phyloP scores from a whole-genome alignment of 2,113 vertebrate genomes.

The Steatornis caripensis region DNA sequence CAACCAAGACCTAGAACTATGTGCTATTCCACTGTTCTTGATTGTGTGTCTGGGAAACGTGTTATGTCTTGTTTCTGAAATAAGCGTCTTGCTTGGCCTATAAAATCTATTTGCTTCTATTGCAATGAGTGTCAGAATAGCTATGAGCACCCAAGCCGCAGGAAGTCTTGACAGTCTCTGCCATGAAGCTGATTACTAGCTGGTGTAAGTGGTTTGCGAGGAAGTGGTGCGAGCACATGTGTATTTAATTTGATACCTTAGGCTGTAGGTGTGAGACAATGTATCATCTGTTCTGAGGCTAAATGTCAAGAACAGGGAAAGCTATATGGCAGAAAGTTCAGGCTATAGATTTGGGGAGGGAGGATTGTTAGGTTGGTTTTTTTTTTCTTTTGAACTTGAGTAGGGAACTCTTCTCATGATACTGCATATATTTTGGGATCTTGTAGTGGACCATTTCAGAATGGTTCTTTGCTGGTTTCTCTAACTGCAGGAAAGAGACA shows the following conservation, averaged over 20 bases:
- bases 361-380: background rate
- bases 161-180: background rate
- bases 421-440: background rate
- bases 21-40: background rate
- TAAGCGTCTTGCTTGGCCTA: background rate
- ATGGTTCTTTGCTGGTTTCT: background rate
- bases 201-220: background rate
- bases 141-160: accelerated
- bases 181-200: background rate
- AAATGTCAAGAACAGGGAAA: background rate
- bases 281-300: background rate
- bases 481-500: background rate
- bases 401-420: background rate
- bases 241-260: background rate
- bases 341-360: background rate
- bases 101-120: background rate
- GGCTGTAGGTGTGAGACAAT: background rate
- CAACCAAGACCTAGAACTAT: background rate
- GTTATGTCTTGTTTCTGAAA: background rate
- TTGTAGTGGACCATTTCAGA: background rate
- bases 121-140: background rate
- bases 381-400: background rate
- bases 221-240: background rate
- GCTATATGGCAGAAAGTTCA: background rate
- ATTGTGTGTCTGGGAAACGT: background rate